Conservation (phyloP, 1,140 invertebrate genomes). For the Cotesia typhae region DNA sequence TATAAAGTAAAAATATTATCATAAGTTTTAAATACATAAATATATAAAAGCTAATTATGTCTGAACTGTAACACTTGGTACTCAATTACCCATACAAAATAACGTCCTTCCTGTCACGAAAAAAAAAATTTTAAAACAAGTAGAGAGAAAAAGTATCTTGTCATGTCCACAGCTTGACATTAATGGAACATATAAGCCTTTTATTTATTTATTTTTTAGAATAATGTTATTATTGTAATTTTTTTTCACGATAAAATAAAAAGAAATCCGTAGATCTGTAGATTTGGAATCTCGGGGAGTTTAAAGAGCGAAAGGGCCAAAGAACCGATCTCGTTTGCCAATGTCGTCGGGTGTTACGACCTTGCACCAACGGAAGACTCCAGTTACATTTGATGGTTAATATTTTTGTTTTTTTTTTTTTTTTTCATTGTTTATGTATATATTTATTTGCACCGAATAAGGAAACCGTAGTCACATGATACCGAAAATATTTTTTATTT, state of each 20-base stretch:
- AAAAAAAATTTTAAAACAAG: neutral
- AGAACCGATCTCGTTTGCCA: conserved; percentile 13
- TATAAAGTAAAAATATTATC: neutral
- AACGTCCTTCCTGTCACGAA: conserved; percentile 14
- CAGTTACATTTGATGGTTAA: no score
- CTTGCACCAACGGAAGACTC: neutral
- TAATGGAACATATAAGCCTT: conserved; percentile 13
- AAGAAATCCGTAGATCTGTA: no score
- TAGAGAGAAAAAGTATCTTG: conserved; percentile 7
- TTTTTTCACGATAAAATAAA: neutral
- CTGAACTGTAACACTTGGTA: conserved; percentile 13
- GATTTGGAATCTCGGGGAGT: no score
- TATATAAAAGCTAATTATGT: conserved; percentile 9
- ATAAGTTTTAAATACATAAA: neutral
- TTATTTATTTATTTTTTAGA: no score
- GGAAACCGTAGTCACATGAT: no score
- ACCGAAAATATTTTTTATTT: conserved; percentile 4
- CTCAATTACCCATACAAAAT: conserved; percentile 17
- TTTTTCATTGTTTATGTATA: neutral
- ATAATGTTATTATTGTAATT: neutral
- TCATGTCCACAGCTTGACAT: neutral
- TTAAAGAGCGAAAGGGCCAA: conserved; percentile 19
- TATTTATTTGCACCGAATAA: neutral
- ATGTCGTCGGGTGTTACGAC: conserved; percentile 20
- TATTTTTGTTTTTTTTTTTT: no score